A percentile compares a stretch with the other conserved stretches of the same genome.
These are phyloP conservation scores for Notodromas monacha DNA, from an alignment of 2,888 invertebrate species.

Conservation along the genomic window DNA sequence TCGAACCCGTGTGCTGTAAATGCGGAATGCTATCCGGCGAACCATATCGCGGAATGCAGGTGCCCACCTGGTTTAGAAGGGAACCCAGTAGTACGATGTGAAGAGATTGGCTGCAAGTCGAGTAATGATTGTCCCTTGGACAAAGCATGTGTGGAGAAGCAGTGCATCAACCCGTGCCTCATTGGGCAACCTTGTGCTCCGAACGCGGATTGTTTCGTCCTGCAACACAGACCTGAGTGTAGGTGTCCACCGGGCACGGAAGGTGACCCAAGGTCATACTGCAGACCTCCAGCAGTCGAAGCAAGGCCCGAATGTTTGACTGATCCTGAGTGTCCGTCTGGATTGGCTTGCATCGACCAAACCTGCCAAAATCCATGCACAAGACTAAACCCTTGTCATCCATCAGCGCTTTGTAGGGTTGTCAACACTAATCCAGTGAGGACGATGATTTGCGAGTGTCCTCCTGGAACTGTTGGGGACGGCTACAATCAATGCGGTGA, in stretches of 20 bases:
- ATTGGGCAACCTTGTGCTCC: slow-evolving; percentile 37
- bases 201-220: slow-evolving; percentile 43
- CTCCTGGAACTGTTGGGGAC: slow-evolving; percentile 9
- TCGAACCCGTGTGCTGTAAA: slow-evolving; percentile 48
- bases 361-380: slow-evolving; percentile 62
- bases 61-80: slow-evolving; percentile 30
- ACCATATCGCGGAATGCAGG: slow-evolving; percentile 42
- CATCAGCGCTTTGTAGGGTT: slow-evolving; percentile 48
- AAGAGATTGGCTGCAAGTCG: slow-evolving; percentile 39
- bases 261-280: slow-evolving; percentile 46
- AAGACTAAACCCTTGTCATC: slow-evolving; percentile 31
- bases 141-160: slow-evolving; percentile 29
- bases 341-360: slow-evolving; percentile 45
- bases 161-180: slow-evolving; percentile 24
- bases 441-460: slow-evolving; percentile 28
- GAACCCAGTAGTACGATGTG: slow-evolving; percentile 42
- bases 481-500: not conserved
- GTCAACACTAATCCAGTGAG: slow-evolving; percentile 52
- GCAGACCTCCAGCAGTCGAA: slow-evolving; percentile 22
- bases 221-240: slow-evolving; percentile 46
- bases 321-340: slow-evolving; percentile 43
- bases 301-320: slow-evolving; percentile 37
- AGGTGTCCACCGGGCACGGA: slow-evolving; percentile 46
- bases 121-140: slow-evolving; percentile 57
- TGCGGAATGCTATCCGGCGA: slow-evolving; percentile 45